phyloP scores from a whole-genome alignment of 2,113 vertebrate genomes.

The Diadophis punctatus region DNA sequence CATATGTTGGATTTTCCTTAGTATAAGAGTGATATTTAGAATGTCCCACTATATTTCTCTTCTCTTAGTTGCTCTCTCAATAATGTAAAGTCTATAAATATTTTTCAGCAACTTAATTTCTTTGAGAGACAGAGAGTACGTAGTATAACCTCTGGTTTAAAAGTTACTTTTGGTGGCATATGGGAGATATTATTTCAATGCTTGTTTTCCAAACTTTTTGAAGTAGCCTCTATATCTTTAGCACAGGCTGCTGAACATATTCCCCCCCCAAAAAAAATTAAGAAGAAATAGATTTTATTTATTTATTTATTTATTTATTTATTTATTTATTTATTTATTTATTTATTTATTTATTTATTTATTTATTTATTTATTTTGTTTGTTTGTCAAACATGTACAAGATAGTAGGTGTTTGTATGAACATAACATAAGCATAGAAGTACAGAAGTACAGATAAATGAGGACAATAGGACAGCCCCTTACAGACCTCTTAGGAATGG shows the following conservation, averaged over 20 bases:
- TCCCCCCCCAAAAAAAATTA: neutral
- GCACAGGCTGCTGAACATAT: neutral
- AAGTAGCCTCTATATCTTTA: neutral
- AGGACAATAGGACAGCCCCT: too few relatives aligned
- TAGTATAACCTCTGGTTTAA: neutral
- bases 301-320: too few relatives aligned
- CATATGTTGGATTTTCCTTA: neutral
- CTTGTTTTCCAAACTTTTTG: neutral
- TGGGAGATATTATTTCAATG: neutral
- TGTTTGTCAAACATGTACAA: too few relatives aligned
- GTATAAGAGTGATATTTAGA: neutral
- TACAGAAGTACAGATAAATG: too few relatives aligned
- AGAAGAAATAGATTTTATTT: fast-evolving
- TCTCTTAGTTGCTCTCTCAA: neutral
- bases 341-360: too few relatives aligned
- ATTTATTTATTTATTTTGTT: too few relatives aligned
- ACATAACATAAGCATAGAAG: too few relatives aligned
- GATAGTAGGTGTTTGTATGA: too few relatives aligned
- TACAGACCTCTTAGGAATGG: too few relatives aligned
- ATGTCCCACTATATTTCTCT: neutral
- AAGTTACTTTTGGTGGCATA: neutral
- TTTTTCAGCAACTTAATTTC: neutral
- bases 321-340: too few relatives aligned
- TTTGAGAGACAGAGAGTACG: neutral
- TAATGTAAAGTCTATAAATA: neutral